Percentiles rank a stretch among this genome's conserved stretches.
Evolutionary conservation across 2,888 invertebrate species (phyloP).

Genomic region (Anodontia alba): DNA sequence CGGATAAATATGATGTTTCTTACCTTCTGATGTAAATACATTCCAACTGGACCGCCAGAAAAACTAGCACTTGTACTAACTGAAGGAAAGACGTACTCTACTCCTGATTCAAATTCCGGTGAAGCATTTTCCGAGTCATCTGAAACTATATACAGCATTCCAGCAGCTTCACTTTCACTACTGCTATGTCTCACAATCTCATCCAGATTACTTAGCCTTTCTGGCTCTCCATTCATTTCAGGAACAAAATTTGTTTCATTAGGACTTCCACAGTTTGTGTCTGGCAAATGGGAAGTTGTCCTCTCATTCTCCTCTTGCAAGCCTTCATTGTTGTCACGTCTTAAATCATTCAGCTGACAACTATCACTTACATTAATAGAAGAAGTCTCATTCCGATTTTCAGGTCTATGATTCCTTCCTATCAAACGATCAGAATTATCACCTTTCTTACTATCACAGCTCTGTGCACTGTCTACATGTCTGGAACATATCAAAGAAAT

Average conservation of each 20-base stretch:
- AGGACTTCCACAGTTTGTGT: not conserved
- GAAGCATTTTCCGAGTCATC: conserved; percentile 53
- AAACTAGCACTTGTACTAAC: not conserved
- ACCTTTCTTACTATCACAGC: not conserved
- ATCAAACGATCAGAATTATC: not conserved
- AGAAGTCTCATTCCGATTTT: not conserved
- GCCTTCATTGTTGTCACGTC: not conserved
- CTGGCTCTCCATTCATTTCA: not conserved
- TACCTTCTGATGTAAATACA: not conserved
- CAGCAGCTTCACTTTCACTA: conserved; percentile 53
- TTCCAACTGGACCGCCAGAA: not conserved
- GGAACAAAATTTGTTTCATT: not conserved
- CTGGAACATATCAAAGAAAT: not conserved
- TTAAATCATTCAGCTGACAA: not conserved
- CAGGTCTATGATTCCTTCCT: not conserved
- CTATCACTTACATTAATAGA: not conserved
- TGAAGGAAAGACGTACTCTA: conserved; percentile 42
- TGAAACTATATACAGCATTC: conserved; percentile 38
- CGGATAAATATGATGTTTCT: not conserved
- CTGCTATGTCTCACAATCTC: conserved; percentile 29
- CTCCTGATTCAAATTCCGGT: conserved; percentile 38
- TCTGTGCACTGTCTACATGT: not conserved
- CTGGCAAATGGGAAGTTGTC: not conserved
- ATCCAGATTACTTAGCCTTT: not conserved
- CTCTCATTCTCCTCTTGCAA: not conserved